Evolutionary conservation across 2,888 invertebrate species (phyloP), one percentile per base, ranked within the genome.

Genomic region (Lasius platythorax): DNA sequence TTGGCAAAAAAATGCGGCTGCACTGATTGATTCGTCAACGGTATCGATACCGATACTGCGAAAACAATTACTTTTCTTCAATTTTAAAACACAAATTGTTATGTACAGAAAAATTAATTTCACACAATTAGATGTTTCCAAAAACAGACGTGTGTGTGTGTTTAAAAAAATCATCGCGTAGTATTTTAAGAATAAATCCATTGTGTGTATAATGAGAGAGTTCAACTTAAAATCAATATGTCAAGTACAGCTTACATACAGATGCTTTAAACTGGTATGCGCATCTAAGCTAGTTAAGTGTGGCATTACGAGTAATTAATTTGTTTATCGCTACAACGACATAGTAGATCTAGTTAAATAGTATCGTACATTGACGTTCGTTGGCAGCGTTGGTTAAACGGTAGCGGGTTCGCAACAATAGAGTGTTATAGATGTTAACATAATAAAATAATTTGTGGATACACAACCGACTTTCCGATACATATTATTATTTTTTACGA

Each of bases 311-410:
- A 84, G 83, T 88, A 89, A 92, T 92, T 92, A 92, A 91, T 92
- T 88, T 92, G 91, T 92, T 92, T 92, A 91, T 92, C 89, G 88
- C 86, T 88, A 87, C 73, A 86, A 79, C 83, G 84, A 74, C 72
- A 85, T 88, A 82, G 82, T 88, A 89, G 88, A 85, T 66, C 88
- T 83, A 89, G 89, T 86, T 86, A 87, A 89, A 79, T 78, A 83
- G 74, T 64, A 28, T 67, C 72, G 33, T 79, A 58, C 43, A 79
- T 79, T 79, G 84, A 56, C 79, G 70, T 40, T 63, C 53, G 75
- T 43, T 15, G 33, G 46, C 64, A 53, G 43, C 70, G 53, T 56
- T 23, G 81, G 53, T 63, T 68, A 73, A 82, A 50, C 37, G 50
- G 66, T 15, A 23, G 23, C 23, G 23, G 23, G 23, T 61, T 28